Evolutionary conservation across 2,797 vertebrate genomes (phyloP), one percentile per base, ranked within the genome.

Genomic region (Alosa sapidissima): DNA sequence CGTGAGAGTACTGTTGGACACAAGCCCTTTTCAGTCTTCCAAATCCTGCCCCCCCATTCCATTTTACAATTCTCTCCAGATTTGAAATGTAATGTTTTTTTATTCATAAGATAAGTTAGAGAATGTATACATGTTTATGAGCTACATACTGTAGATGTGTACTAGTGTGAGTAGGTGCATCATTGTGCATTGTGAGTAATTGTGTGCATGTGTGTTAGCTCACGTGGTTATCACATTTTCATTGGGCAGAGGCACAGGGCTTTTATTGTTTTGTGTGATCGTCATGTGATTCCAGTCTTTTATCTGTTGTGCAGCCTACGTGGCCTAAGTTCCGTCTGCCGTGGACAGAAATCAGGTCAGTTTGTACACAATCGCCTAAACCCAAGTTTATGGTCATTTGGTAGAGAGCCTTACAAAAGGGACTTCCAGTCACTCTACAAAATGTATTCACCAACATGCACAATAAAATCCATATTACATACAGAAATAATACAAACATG

Each of bases 341-440:
- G 51, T 82, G 97, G 98, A 81, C 96, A 97, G 92, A 95, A 94
- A 86, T 93, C 96, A 92, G 95, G 98, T 98, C 92, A 89, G 85
- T 81, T 78, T 45, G 36, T 47, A 36, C 21, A 36, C 65, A 72
- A 13, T 33, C 14, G 5, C 36, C 13, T 14, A 54, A 41, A 41
- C 41, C 52, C 14, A 41, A 14, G 11, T 41, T 45, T 41, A 75
- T 16, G 33, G 68, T 19, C 9, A 41, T 41, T 41, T 75, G 47
- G 33, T 36, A 60, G 36, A 55, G 13, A 55, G 36, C 1, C 36
- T 72, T 72, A 51, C 49, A 51, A 51, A 51, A 8, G 41, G 41
- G 41, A 41, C 41, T 41, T 4, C 41, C 41, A 41, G 41, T 41
- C 41, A 41, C 41, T 41, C 41, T 41, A 4, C 16, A 78, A 5